Base-by-base conservation (phyloP, 2,797 vertebrate species). In the Eutrigla gurnardus region DNA sequence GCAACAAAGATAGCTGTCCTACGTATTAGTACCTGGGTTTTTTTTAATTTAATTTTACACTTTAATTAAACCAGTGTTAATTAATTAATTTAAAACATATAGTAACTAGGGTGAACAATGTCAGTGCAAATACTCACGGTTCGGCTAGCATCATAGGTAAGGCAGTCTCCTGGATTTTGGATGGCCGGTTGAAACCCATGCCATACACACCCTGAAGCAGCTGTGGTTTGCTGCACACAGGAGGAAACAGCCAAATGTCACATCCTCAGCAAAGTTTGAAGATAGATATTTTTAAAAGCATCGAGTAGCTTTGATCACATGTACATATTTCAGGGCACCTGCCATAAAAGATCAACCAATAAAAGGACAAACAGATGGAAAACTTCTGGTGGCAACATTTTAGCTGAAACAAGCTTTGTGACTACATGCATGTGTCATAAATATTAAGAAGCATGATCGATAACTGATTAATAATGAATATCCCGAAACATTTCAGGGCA, bases 131-230 rank as follows among this genome's bases (percentile, higher is more conserved):
- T 64, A 97, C 97, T 61, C 92, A 99, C 98, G 97, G 98, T 78
- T 98, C 97, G 39, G 98, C 98, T n/a, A 99, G 95, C 98, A 99
- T 99, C 96, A 99, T 96, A 15, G 98, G 98, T 91, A 99, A 90
- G 1, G 98, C 97, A 0, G 96, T 99, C 87, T 99, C 98, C 58
- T 99, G 98, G 85, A 99, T 99, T 93, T 99, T 99, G 0, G 98
- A 99, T 2, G 98, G 98, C 57, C 98, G 94, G 91, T 99, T 99
- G 91, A 99, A 99, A 37, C 98, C 98, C 97, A 99, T 96, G 46
- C 96, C 95, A 13, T 99, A 99, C n/a, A 99, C 98, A 3, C 98
- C 98, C 81, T 99, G 94, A 59, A 99, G 93, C 50, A 99, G 94
- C 83, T 97, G 97, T 33, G 96, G 96, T 89, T 99, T 99, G 80